Conservation (phyloP, 2,888 invertebrate species). For the Acrocera orbiculus region DNA sequence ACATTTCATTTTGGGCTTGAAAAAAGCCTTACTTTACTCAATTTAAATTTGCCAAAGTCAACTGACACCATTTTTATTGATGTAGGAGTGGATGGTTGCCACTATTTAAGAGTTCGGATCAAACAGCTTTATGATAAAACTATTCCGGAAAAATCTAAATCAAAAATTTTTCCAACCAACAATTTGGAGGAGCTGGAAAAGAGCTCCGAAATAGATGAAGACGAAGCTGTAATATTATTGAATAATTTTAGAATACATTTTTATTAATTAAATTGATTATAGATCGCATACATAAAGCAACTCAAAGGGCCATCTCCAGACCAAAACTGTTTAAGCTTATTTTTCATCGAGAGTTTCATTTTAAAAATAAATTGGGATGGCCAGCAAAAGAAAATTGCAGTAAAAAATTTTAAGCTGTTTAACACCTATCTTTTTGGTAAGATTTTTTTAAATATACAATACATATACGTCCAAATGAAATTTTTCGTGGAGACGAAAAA, state of each 20-base stretch:
- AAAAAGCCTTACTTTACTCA: neutral
- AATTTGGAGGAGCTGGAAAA: neutral
- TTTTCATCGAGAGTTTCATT: neutral
- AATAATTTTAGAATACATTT: neutral
- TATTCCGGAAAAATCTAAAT: neutral
- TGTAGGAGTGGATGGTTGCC: conserved; percentile 1
- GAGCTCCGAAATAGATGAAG: neutral
- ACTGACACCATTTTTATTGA: neutral
- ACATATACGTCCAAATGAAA: too few species aligned
- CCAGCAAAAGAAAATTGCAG: neutral
- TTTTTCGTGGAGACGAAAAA: too few species aligned
- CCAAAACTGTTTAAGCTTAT: neutral
- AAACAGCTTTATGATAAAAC: neutral
- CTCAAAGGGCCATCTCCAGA: neutral
- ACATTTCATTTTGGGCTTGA: neutral
- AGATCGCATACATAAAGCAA: neutral
- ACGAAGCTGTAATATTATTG: neutral
- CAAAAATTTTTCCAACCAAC: neutral
- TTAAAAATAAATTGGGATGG: neutral
- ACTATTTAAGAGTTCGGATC: neutral
- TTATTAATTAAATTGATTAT: neutral
- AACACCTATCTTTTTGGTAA: neutral
- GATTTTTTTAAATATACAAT: too few species aligned
- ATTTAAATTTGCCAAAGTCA: neutral
- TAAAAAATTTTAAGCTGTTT: neutral